phyloP scores from a whole-genome alignment of 2,113 vertebrate genomes.

The Microtus pennsylvanicus region DNA sequence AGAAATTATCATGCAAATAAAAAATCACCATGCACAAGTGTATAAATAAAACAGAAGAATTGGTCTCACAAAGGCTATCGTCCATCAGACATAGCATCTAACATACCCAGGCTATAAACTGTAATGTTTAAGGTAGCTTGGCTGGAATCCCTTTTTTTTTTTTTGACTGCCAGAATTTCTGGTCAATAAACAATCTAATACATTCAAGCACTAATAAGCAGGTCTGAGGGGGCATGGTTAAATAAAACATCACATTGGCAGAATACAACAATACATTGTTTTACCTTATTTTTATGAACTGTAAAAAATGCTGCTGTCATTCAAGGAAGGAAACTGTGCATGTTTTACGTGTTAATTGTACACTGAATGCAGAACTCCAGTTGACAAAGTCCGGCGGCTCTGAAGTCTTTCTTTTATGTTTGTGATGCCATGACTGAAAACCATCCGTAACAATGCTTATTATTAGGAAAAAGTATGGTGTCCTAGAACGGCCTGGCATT shows the following conservation, averaged over 20 bases:
- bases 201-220: neutral
- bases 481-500: neutral
- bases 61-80: neutral
- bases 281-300: neutral
- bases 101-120: neutral
- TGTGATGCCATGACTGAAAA: neutral
- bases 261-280: neutral
- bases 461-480: neutral
- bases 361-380: neutral
- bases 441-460: neutral
- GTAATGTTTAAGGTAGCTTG: constrained; percentile 26
- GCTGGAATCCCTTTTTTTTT: neutral
- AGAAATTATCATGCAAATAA: constrained; percentile 5
- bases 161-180: constrained; percentile 31
- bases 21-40: neutral
- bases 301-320: neutral
- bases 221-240: neutral
- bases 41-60: constrained; percentile 28
- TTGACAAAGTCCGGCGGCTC: neutral
- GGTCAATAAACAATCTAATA: constrained; percentile 32
- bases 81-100: neutral
- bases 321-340: neutral
- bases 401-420: constrained; percentile 10
- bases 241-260: neutral
- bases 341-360: neutral